A percentile compares a stretch with the other conserved stretches of the same genome.
Evolutionary conservation across 2,888 invertebrate species (phyloP).

Genomic region (Orthosia gracilis): DNA sequence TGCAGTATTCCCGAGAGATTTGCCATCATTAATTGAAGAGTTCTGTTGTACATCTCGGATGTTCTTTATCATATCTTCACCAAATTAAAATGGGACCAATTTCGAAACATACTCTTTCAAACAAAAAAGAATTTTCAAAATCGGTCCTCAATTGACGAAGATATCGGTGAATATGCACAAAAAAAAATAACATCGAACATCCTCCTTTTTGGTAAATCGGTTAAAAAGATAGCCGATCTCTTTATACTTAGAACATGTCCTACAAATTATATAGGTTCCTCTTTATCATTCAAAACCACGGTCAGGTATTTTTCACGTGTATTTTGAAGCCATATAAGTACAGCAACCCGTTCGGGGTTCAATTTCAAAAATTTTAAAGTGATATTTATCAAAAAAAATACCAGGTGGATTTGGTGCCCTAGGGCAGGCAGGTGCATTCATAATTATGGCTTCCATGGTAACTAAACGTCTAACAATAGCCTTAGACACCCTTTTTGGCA

Average conservation of each 20-base stretch:
- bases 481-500: conserved; percentile 12
- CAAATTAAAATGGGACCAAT: too few relatives aligned
- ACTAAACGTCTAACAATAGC: conserved; percentile 24
- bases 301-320: background rate
- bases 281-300: background rate
- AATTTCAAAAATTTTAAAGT: conserved; percentile 5
- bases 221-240: background rate
- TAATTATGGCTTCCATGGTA: conserved; percentile 52
- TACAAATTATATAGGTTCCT: background rate
- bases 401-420: background rate
- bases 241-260: background rate
- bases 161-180: too few relatives aligned
- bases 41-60: too few relatives aligned
- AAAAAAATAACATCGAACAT: too few relatives aligned
- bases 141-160: too few relatives aligned
- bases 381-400: conserved; percentile 18
- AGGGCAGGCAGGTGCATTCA: conserved; percentile 11
- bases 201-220: too few relatives aligned
- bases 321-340: conserved; percentile 38
- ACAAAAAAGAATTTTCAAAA: too few relatives aligned
- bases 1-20: too few relatives aligned
- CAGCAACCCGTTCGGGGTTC: background rate
- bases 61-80: too few relatives aligned
- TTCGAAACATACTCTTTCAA: too few relatives aligned
- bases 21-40: too few relatives aligned